Conservation (phyloP, 2,888 invertebrate genomes). For the Lagria hirta region DNA sequence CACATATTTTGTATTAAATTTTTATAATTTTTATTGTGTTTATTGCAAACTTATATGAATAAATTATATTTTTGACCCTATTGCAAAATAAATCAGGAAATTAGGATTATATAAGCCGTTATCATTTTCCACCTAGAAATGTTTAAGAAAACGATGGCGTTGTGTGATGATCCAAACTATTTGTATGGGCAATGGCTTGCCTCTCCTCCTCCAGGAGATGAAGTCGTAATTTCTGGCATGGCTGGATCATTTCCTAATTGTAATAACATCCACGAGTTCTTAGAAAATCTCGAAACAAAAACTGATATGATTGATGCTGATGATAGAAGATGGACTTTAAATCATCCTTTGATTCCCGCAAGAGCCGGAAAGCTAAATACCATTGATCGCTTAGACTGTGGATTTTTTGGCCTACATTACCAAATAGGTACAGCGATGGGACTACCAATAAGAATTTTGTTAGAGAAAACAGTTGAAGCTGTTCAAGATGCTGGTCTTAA, state of each 20-base stretch:
- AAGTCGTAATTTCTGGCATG: slow-evolving; percentile 65
- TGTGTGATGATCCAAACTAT: slow-evolving; percentile 2
- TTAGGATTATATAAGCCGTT: too few relatives aligned
- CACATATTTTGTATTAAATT: too few relatives aligned
- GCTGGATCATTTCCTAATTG: slow-evolving; percentile 74
- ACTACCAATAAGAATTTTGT: slow-evolving; percentile 59
- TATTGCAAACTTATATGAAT: too few relatives aligned
- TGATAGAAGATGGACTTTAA: slow-evolving; percentile 51
- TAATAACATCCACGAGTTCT: slow-evolving; percentile 67
- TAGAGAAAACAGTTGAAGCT: slow-evolving; percentile 63
- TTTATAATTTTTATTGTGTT: too few relatives aligned
- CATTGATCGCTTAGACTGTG: slow-evolving; percentile 73
- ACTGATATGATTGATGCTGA: slow-evolving; percentile 60
- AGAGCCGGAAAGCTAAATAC: slow-evolving; percentile 60
- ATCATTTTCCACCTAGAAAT: too few relatives aligned
- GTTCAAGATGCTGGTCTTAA: slow-evolving; percentile 64
- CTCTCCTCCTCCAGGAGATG: slow-evolving; percentile 62
- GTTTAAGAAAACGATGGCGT: too few relatives aligned
- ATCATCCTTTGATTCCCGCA: slow-evolving; percentile 70
- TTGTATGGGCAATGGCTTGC: slow-evolving; percentile 51
- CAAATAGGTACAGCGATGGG: slow-evolving; percentile 64
- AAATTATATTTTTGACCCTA: too few relatives aligned
- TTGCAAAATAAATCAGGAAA: too few relatives aligned
- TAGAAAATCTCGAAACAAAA: slow-evolving; percentile 67
- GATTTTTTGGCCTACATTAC: slow-evolving; percentile 74